A percentile compares a stretch with the other conserved stretches of the same genome.
phyloP scores from a whole-genome alignment of 2,113 vertebrate genomes.

The Brachyistius frenatus region DNA sequence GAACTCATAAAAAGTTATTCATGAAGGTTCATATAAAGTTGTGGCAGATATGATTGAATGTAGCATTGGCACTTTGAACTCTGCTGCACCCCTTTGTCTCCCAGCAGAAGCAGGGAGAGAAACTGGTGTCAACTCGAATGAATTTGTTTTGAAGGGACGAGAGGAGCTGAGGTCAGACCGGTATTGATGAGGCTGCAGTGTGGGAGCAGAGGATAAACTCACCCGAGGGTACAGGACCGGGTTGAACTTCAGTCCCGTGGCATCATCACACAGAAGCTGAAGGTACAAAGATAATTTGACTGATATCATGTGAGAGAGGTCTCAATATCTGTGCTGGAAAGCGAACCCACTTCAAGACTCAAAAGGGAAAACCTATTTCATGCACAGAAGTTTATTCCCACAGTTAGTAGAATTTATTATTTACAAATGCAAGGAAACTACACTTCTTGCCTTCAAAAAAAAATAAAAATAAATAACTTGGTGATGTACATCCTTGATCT shows the following conservation, averaged over 20 bases:
- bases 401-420: not conserved
- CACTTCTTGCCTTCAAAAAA: too few relatives aligned
- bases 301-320: not conserved
- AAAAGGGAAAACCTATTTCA: not conserved
- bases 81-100: not conserved
- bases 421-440: too few relatives aligned
- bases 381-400: too few relatives aligned
- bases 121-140: not conserved
- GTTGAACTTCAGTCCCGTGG: slow-evolving; percentile 92
- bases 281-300: not conserved
- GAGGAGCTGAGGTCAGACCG: not conserved
- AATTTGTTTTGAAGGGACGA: not conserved
- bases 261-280: slow-evolving; percentile 95
- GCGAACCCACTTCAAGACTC: not conserved
- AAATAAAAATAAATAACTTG: too few relatives aligned
- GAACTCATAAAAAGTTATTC: slow-evolving; percentile 11
- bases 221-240: slow-evolving; percentile 97
- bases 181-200: not conserved
- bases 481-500: too few relatives aligned
- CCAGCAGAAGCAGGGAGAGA: not conserved
- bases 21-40: not conserved
- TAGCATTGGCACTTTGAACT: not conserved
- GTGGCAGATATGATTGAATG: not conserved
- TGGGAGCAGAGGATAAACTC: slow-evolving; percentile 64
- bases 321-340: not conserved